Evolutionary conservation across 2,113 vertebrate species (phyloP).

Genomic region (Eulemur macaco): DNA sequence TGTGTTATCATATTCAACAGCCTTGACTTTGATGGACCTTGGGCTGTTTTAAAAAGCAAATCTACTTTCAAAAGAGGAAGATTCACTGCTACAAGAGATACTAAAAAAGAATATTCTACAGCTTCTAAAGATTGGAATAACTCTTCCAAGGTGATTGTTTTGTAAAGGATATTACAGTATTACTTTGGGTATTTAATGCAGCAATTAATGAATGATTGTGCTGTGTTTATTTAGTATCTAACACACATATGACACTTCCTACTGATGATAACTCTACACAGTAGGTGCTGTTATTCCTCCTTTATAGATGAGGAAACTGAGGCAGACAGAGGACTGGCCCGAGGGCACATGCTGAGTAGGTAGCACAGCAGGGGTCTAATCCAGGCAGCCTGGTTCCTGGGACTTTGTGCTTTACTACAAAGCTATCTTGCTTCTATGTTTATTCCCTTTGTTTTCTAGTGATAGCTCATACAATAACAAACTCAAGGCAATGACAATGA

Average conservation of each 20-base stretch:
- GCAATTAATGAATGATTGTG: neutral
- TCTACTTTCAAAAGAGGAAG: neutral
- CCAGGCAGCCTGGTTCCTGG: no score
- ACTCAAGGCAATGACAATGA: neutral
- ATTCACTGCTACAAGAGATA: neutral
- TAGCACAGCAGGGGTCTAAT: neutral
- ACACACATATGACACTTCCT: neutral
- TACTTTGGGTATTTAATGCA: neutral
- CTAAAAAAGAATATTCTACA: neutral
- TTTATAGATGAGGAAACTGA: neutral
- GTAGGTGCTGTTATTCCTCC: neutral
- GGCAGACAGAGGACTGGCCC: neutral
- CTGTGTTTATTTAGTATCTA: neutral
- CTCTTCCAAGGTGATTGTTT: neutral
- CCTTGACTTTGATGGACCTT: neutral
- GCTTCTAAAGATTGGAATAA: neutral
- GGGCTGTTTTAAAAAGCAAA: neutral
- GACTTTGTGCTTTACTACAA: neutral
- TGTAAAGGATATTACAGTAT: neutral
- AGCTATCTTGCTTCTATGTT: neutral
- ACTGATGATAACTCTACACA: neutral
- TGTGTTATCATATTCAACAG: neutral
- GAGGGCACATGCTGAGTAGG: rapidly evolving
- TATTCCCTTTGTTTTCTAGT: neutral
- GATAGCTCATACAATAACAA: neutral